These are phyloP conservation scores for Drosophila tripunctata DNA, from an alignment of 2,888 invertebrate genomes.

Conservation along the genomic window DNA sequence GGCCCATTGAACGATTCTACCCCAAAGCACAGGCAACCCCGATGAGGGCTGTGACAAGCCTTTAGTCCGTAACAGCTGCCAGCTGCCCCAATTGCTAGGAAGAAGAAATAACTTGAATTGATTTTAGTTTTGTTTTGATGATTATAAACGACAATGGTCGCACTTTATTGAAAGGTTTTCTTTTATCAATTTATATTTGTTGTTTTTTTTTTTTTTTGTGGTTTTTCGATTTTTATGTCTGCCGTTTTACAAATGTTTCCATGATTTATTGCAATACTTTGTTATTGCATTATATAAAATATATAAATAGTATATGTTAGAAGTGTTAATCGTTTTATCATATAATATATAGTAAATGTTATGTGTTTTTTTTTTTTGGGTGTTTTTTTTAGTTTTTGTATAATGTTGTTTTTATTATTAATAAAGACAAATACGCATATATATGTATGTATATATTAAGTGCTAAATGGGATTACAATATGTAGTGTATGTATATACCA, in stretches of 20 bases:
- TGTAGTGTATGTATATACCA: conserved; percentile 43
- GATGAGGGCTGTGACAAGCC: conserved; percentile 36
- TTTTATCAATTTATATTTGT: conserved; percentile 42
- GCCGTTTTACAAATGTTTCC: conserved; percentile 62
- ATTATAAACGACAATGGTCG: conserved; percentile 81
- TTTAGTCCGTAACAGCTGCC: conserved; percentile 19
- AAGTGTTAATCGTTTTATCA: conserved; percentile 66
- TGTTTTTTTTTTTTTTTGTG: conserved; percentile 43
- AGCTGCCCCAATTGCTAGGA: neutral
- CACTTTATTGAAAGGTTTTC: conserved; percentile 80
- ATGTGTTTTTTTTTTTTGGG: conserved; percentile 10
- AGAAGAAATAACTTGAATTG: conserved; percentile 18
- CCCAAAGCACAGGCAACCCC: no score
- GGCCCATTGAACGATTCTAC: conserved; percentile 29
- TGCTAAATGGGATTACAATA: conserved; percentile 72
- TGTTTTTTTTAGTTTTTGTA: conserved; percentile 24
- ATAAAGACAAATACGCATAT: conserved; percentile 79
- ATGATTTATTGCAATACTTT: conserved; percentile 25
- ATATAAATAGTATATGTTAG: conserved; percentile 53
- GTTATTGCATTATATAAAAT: conserved; percentile 62
- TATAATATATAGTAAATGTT: conserved; percentile 73
- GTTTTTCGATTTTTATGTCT: conserved; percentile 72
- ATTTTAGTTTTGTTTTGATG: conserved; percentile 67
- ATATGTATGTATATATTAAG: conserved; percentile 51
- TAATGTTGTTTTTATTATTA: conserved; percentile 76